phyloP scores from a whole-genome alignment of 2,113 vertebrate species.

The Columba livia region DNA sequence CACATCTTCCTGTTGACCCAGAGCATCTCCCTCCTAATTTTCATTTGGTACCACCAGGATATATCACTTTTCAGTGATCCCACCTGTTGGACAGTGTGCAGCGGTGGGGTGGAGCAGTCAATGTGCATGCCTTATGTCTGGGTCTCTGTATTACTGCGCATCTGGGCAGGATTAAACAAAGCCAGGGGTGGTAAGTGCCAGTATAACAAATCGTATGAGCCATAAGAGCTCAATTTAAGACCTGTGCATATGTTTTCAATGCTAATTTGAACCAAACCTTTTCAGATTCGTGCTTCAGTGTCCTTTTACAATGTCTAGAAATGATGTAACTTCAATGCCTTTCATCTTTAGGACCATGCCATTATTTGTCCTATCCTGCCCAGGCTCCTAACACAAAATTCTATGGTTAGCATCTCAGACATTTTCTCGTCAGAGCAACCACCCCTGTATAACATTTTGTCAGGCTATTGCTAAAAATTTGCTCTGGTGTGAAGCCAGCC shows the following conservation, averaged over 20 bases:
- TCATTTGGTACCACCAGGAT: not conserved
- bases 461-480: not conserved
- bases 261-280: slow-evolving; percentile 17
- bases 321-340: not conserved
- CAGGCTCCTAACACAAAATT: not conserved
- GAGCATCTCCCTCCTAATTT: not conserved
- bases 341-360: not conserved
- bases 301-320: not conserved
- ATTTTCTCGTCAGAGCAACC: not conserved
- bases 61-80: not conserved
- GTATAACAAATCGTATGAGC: not conserved
- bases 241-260: slow-evolving; percentile 14
- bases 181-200: not conserved
- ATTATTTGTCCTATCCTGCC: not conserved
- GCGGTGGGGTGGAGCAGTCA: not conserved
- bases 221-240: slow-evolving; percentile 8
- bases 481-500: not conserved
- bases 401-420: not conserved
- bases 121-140: slow-evolving; percentile 21
- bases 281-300: not conserved
- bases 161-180: slow-evolving; percentile 33
- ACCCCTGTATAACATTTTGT: not conserved
- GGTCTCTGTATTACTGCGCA: not conserved
- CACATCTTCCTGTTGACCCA: not conserved
- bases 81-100: slow-evolving; percentile 1